Base-by-base conservation (phyloP, 2,113 vertebrate species). In the Rhinopithecus roxellana region DNA sequence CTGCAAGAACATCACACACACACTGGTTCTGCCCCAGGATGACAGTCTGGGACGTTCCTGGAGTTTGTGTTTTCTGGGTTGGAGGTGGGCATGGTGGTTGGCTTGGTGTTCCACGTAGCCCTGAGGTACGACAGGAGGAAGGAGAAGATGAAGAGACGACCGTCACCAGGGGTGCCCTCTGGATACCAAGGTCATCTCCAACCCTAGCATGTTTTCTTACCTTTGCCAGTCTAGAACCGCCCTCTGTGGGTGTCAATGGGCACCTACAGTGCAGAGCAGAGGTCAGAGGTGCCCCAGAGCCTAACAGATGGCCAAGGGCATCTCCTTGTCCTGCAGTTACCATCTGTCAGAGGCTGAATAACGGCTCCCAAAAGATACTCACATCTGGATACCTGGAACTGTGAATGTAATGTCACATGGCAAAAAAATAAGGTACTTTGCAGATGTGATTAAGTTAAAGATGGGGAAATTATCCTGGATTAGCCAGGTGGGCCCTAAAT, bases 1-100 rank as follows among this genome's bases (percentile, higher is more conserved):
- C 35, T 25, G 20, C 11, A 0, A 48, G 14, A n/a, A 35, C 0
- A 2, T 1, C 7, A 10, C 7, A 17, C 23, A 0, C 32, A 6
- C 3, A 1, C 13, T 5, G n/a, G 32, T 7, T 87, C 17, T 16
- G 38, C 18, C 11, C 74, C 6, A 0, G 9, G 25, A 27, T 6
- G 1, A 2, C 30, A 64, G 67, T 38, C 59, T 6, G 0, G 5
- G 16, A 25, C 4, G 1, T 13, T 23, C 23, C 30, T 18, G 23
- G 22, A 10, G 1, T 61, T 40, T 5, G 50, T 61, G 25, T 2
- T 0, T 25, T 35, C 45, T 1, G 38, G 27, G 10, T 9, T n/a
- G 5, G 11, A 0, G n/a, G 20, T 18, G 79, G 86, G 18, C 9
- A 2, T 10, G 18, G 13, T 25, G 32, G 38, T 8, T 12, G 32